These are phyloP conservation scores for Epicauta chinensis DNA, from an alignment of 1,140 invertebrate genomes.

Conservation along the genomic window DNA sequence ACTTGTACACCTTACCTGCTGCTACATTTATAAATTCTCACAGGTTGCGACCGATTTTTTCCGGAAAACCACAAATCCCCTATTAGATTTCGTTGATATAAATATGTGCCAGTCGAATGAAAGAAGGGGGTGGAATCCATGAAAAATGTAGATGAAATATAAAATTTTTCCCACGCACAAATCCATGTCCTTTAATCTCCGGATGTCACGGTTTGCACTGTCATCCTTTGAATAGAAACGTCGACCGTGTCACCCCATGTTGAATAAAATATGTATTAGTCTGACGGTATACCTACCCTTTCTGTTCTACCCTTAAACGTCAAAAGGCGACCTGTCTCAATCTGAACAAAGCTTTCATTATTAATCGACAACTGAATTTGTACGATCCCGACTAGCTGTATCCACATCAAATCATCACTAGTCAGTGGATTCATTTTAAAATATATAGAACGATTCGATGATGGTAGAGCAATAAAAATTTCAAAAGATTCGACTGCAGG, in stretches of 20 bases:
- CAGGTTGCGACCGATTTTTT: too few relatives aligned
- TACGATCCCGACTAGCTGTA: too few relatives aligned
- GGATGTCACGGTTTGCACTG: conserved; percentile 11
- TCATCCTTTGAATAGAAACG: conserved; percentile 15
- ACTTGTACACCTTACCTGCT: conserved; percentile 14
- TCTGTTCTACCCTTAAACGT: conserved; percentile 15
- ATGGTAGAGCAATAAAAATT: too few relatives aligned
- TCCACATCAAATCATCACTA: too few relatives aligned
- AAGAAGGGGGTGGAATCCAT: too few relatives aligned
- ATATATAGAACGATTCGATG: too few relatives aligned
- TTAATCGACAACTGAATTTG: conserved; percentile 15
- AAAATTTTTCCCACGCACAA: background rate
- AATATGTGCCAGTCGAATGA: too few relatives aligned
- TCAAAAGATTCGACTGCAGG: too few relatives aligned
- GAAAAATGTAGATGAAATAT: too few relatives aligned
- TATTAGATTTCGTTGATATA: too few relatives aligned
- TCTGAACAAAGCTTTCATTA: conserved; percentile 15
- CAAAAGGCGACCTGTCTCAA: conserved; percentile 22
- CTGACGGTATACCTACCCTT: conserved; percentile 3
- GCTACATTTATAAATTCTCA: conserved; percentile 10
- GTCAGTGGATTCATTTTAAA: too few relatives aligned
- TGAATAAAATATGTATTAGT: conserved; percentile 21
- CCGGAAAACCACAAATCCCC: too few relatives aligned
- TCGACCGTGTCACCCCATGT: conserved; percentile 11
- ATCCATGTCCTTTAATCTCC: conserved; percentile 3